These are phyloP conservation scores for Thomomys bottae DNA, from an alignment of 2,113 vertebrate species.

Conservation along the genomic window DNA sequence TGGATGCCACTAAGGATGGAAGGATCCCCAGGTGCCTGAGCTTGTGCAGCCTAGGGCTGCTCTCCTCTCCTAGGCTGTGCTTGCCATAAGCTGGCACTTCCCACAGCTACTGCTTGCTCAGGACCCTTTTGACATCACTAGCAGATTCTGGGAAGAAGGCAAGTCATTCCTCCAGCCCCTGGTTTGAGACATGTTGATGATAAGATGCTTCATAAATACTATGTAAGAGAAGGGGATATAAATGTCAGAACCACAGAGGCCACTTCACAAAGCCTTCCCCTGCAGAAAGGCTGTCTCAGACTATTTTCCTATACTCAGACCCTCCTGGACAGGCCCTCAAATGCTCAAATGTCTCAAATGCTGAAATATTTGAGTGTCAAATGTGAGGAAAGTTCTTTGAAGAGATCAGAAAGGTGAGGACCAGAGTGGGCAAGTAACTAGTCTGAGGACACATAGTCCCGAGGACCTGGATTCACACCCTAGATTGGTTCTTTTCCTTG, in stretches of 20 bases:
- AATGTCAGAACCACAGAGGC: background rate
- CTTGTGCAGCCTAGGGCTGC: background rate
- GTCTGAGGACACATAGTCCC: background rate
- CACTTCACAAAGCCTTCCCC: background rate
- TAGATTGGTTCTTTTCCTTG: background rate
- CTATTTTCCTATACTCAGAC: background rate
- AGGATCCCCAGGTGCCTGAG: background rate
- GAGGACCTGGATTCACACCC: background rate
- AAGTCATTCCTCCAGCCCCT: background rate
- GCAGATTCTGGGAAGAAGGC: background rate
- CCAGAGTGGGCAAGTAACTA: background rate
- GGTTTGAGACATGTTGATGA: background rate
- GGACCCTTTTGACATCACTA: background rate
- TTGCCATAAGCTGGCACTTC: background rate
- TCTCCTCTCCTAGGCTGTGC: too few species aligned
- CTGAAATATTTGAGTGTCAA: background rate
- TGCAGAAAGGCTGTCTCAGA: background rate
- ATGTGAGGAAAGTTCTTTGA: background rate
- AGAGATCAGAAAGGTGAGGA: background rate
- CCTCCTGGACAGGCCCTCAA: background rate
- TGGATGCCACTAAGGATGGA: background rate
- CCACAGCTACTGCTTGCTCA: background rate
- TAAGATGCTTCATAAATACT: background rate
- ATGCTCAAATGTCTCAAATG: background rate
- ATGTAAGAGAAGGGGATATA: background rate